phyloP scores from a whole-genome alignment of 2,113 vertebrate species.

The Microtus ochrogaster region DNA sequence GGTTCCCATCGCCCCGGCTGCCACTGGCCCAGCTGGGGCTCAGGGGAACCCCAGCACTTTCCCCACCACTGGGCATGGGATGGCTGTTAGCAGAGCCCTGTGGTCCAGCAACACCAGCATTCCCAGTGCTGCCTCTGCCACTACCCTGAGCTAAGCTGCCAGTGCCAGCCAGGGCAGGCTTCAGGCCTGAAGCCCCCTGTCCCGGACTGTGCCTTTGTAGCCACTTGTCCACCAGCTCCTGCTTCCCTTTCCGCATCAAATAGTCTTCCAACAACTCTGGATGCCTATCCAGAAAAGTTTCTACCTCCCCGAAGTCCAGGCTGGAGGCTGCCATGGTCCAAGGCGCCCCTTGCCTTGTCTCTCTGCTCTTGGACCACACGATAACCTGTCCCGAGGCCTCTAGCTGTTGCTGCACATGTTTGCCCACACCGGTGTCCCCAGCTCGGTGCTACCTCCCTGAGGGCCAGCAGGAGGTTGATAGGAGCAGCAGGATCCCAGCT shows the following conservation, averaged over 20 bases:
- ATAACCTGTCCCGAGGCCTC: constrained; percentile 43
- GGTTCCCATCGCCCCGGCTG: constrained; percentile 86
- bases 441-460: neutral
- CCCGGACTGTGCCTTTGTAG: constrained; percentile 89
- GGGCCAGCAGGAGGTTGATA: neutral
- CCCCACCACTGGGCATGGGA: neutral
- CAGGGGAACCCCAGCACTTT: constrained; percentile 55
- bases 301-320: constrained; percentile 95
- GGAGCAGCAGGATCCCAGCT: neutral
- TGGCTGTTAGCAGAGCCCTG: constrained; percentile 52
- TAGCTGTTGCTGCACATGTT: constrained; percentile 61
- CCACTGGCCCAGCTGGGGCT: constrained; percentile 69
- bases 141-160: neutral
- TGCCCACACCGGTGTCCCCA: neutral
- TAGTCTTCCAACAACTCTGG: constrained; percentile 95
- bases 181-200: constrained; percentile 80
- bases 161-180: constrained; percentile 18
- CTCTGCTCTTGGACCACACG: neutral
- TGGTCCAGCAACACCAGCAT: constrained; percentile 44
- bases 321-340: constrained; percentile 89
- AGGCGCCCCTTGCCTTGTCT: constrained; percentile 61
- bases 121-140: neutral
- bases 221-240: constrained; percentile 95
- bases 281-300: constrained; percentile 97
- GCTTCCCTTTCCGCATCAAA: constrained; percentile 92